phyloP scores from a whole-genome alignment of 1,140 invertebrate species.

The Musca vetustissima region DNA sequence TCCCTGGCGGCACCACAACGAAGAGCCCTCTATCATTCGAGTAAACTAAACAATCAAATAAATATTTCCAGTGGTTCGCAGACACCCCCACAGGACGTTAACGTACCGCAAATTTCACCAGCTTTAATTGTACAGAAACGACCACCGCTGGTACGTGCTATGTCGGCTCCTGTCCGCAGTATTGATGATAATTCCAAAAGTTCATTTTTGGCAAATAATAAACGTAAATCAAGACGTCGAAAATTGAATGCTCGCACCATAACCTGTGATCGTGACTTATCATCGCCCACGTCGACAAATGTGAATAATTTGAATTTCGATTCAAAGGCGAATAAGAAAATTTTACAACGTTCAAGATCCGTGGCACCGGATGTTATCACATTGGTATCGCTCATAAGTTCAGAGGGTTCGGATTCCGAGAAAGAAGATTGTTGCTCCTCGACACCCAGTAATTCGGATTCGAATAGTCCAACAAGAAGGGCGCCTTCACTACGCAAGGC shows the following conservation, averaged over 20 bases:
- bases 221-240: conserved; percentile 45
- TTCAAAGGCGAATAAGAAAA: conserved; percentile 33
- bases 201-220: conserved; percentile 39
- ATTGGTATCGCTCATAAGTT: conserved; percentile 50
- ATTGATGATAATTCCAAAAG: conserved; percentile 47
- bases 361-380: conserved; percentile 51
- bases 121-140: conserved; percentile 46
- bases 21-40: conserved; percentile 10
- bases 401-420: conserved; percentile 54
- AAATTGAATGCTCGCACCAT: conserved; percentile 43
- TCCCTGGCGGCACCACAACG: background rate
- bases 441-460: conserved; percentile 26
- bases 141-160: conserved; percentile 52
- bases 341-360: conserved; percentile 38
- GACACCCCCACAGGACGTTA: background rate
- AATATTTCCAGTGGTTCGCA: background rate
- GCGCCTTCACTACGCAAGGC: conserved; percentile 48
- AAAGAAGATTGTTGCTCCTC: conserved; percentile 40
- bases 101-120: conserved; percentile 17
- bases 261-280: conserved; percentile 25
- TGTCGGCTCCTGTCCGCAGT: conserved; percentile 51
- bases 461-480: conserved; percentile 37
- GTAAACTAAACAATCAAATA: background rate
- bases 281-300: background rate
- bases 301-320: conserved; percentile 6